Evolutionary conservation across 2,888 invertebrate species (phyloP).

Genomic region (Eristalinus aeneus): DNA sequence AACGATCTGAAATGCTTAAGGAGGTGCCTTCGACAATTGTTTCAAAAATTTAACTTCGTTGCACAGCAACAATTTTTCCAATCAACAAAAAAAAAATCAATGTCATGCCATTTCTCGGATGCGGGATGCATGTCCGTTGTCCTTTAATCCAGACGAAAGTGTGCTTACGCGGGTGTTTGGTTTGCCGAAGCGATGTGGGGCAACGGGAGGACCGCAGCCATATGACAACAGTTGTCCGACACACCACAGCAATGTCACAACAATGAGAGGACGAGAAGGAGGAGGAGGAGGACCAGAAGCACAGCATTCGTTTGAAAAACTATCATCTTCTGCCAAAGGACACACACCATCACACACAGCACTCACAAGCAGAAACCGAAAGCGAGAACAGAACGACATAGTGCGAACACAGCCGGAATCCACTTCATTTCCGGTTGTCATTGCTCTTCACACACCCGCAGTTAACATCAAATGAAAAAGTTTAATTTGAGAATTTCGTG

Average conservation of each 20-base stretch:
- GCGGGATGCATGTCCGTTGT: conserved; percentile 45
- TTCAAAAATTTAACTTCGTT: background rate
- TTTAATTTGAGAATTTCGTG: conserved; percentile 70
- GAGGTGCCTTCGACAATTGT: too few species aligned
- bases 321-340: conserved; percentile 36
- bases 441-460: conserved; percentile 61
- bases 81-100: background rate
- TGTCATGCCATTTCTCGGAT: conserved; percentile 51
- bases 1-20: background rate
- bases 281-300: background rate
- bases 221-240: conserved; percentile 9
- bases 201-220: background rate
- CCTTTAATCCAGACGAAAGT: conserved; percentile 49
- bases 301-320: conserved; percentile 55
- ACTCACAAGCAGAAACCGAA: background rate
- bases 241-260: conserved; percentile 3
- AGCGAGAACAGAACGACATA: background rate
- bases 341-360: background rate
- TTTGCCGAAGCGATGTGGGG: too few species aligned
- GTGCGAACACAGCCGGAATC: conserved; percentile 47
- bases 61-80: background rate
- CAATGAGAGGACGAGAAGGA: background rate
- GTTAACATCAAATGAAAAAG: conserved; percentile 69
- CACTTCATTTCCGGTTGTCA: conserved; percentile 69
- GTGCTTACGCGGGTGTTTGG: background rate